A percentile compares a stretch with the other conserved stretches of the same genome.
These are phyloP conservation scores for Hucho hucho DNA, from an alignment of 2,113 vertebrate genomes.

Conservation along the genomic window DNA sequence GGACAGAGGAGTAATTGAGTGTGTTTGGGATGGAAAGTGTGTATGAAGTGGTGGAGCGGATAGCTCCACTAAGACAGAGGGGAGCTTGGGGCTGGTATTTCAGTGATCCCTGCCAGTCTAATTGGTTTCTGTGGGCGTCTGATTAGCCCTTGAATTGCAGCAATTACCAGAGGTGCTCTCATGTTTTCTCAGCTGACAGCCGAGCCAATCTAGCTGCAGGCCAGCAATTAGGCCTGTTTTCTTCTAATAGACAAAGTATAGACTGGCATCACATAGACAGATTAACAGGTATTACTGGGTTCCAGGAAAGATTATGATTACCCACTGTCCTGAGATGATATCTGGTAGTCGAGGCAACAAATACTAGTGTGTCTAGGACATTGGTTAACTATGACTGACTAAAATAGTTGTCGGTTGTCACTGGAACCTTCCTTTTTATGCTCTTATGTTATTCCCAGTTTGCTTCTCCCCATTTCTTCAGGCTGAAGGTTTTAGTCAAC, in stretches of 20 bases:
- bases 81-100: conserved; percentile 40
- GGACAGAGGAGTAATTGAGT: not conserved
- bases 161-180: conserved; percentile 51
- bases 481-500: not conserved
- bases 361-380: not conserved
- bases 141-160: conserved; percentile 51
- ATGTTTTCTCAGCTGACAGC: conserved; percentile 68
- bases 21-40: not conserved
- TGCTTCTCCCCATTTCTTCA: not conserved
- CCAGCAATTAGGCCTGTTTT: conserved; percentile 49
- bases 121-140: conserved; percentile 49
- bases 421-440: too few relatives aligned
- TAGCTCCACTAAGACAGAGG: conserved; percentile 19
- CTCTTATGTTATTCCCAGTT: not conserved
- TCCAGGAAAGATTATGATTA: conserved; percentile 35
- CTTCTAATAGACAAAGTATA: conserved; percentile 50
- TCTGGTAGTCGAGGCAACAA: conserved; percentile 14
- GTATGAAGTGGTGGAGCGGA: not conserved
- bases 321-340: conserved; percentile 13
- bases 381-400: not conserved
- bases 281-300: conserved; percentile 16
- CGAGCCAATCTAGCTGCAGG: conserved; percentile 48
- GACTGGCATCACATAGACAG: conserved; percentile 22
- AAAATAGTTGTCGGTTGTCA: not conserved
- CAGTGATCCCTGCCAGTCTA: conserved; percentile 52